Evolutionary conservation across 1,140 invertebrate genomes (phyloP), one percentile per base, ranked within the genome.

Genomic region (Anastrepha ludens): DNA sequence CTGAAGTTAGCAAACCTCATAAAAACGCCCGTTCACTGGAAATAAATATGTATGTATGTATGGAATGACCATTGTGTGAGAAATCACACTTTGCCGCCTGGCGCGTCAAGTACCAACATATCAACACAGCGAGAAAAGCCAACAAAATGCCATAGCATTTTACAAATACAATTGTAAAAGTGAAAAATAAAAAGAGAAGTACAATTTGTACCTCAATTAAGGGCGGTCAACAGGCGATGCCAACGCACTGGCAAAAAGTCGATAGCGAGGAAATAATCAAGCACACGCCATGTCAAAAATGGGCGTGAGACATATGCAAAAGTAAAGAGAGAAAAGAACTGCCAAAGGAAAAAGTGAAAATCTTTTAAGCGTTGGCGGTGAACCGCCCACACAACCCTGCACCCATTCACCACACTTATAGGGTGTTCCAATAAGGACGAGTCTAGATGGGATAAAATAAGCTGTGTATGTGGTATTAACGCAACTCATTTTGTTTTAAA

Each of bases 181-280:
- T 67, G 41, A 47, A 74, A 41, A 70, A 11, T 15, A 17, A 44
- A 55, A 20, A 50, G n/a, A 81, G 55, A 20, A 8, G 7, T 29
- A 11, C 64, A 67, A 67, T 29, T 67, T 67, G 64, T 39, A 67
- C 64, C n/a, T 81, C 74, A 81, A 81, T 81, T 81, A 81, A 50
- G 74, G 74, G 47, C 74, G 74, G 74, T 55, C 74, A 81, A 50
- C 47, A 81, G 47, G 70, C 70, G 47, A 78, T 47, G 70, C 70
- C 41, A 17, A 47, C 41, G 7, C 70, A 2, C 8, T 1, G 70
- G n/a, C 41, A 17, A 62, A 17, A 15, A 62, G 60, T 2, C 60
- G 60, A 9, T n/a, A 13, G n/a, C 2, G 60, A n/a, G 60, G 2
- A 62, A 62, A 13, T 17, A 5, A 62, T 0, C 47, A 50, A 9